Evolutionary conservation across 2,888 invertebrate species (phyloP).

Genomic region (Pherbina coryleti): DNA sequence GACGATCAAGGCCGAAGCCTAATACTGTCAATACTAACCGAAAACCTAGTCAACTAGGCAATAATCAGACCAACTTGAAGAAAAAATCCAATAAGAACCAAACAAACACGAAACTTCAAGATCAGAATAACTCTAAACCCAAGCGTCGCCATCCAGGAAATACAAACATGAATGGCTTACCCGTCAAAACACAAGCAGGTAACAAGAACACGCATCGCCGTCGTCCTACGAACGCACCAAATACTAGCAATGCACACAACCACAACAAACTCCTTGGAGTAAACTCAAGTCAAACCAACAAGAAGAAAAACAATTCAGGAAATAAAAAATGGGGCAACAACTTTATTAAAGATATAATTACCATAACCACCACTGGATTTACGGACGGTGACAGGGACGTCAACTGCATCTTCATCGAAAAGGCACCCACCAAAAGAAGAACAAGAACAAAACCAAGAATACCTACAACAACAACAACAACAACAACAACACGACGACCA

Average conservation of each 20-base stretch:
- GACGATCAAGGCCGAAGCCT: conserved; percentile 32
- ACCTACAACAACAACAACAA: neutral
- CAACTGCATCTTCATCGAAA: conserved; percentile 62
- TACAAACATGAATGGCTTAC: too few species aligned
- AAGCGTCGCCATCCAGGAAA: too few species aligned
- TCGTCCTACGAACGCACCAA: conserved; percentile 2
- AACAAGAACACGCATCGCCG: too few species aligned
- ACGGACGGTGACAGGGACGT: conserved; percentile 43
- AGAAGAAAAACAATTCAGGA: conserved; percentile 23
- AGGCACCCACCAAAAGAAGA: conserved; percentile 50
- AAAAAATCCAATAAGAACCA: neutral
- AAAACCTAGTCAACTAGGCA: too few species aligned
- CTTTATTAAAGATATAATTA: conserved; percentile 39
- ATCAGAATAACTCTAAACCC: too few species aligned
- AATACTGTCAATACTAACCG: too few species aligned
- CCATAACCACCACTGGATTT: conserved; percentile 26
- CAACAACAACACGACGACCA: conserved; percentile 59
- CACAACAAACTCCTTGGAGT: neutral
- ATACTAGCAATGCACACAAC: conserved; percentile 12
- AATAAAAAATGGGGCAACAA: conserved; percentile 27
- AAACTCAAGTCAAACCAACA: neutral
- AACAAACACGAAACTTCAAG: neutral
- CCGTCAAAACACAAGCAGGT: too few species aligned
- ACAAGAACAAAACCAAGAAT: conserved; percentile 45
- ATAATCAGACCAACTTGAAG: neutral